Base-by-base conservation (phyloP, 1,140 invertebrate species). In the Tribolium madens region DNA sequence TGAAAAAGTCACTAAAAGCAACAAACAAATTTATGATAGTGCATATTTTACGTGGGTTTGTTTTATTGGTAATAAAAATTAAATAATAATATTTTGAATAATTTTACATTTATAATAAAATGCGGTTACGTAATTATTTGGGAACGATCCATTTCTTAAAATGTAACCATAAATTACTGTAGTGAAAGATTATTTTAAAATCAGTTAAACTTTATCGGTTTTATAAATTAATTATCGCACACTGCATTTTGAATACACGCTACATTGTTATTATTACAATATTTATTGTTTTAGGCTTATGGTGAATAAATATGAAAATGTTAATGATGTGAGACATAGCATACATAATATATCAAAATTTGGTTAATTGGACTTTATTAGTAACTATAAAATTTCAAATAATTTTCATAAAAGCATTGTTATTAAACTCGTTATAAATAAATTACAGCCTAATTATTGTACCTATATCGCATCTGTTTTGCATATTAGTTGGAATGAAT, bases 351-450 rank as follows among this genome's bases (percentile, higher is more conserved):
- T 33, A 13, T 21, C 57, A 64, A 33, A 64, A 64, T 64, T 64
- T 64, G 26, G 57, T 64, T 64, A 64, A 64, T 64, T 64, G 57
- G 57, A 64, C 10, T 64, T 64, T 33, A 12, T 64, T 57, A 57
- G 3, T 64, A 64, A n/a, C 57, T 21, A 64, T 64, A 64, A 64
- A 64, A 64, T 64, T 64, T 4, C 2, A 14, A 64, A 64, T 64
- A 64, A 64, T 64, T 33, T 64, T 3, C 57, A 64, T 64, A 33
- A 42, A 64, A 33, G 57, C 26, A 64, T 64, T 64, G 36, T 64
- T 64, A 64, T 64, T 64, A 64, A 64, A 13, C 57, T 64, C 57
- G 57, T 64, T 64, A 64, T 64, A 64, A 64, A 64, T 64, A 64
- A 64, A 64, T 64, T 64, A 64, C 26, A 31, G 10, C 26, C 9